Base-by-base conservation (phyloP, 1,140 invertebrate genomes). In the Drosophila leontia region DNA sequence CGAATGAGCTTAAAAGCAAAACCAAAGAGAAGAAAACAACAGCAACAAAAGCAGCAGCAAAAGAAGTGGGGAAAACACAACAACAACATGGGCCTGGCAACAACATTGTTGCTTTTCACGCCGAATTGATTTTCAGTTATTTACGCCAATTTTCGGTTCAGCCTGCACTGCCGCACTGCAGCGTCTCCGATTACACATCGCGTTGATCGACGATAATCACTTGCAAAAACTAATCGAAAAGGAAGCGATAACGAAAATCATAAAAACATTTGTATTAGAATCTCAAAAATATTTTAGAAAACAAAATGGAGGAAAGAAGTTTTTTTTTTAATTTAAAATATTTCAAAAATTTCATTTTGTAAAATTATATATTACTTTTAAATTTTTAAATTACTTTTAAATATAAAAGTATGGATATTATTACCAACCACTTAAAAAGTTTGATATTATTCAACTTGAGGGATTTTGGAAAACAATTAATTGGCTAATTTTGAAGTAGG, bases 41-140 rank as follows among this genome's bases (percentile, higher is more conserved):
- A 37, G 6, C 26, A 17, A 32, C n/a, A 8, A 26, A n/a, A 29
- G 15, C 48, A 51, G 11, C 0, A 35, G 48, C n/a, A 39, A 13
- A 23, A 39, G 53, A 39, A 39, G 53, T 56, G 53, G 53, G 53
- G 53, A 56, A 56, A 56, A 56, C 37, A 56, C 53, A 56, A 56
- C 17, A 53, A 53, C n/a, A 23, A 45, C 41, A 42, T 29, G 26
- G 26, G 39, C 69, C 41, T 51, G 48, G 58, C 47, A 8, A 8
- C 23, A 48, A 72, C 67, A 72, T 72, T 72, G 62, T 55, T 61
- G 60, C 72, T 76, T 80, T 88, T 84, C 80, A 87, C 83, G 83
- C 77, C 83, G 78, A 87, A 87, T 88, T 87, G 84, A 88, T 87
- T 87, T 88, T 83, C 68, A 87, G 84, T 80, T 87, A 87, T 87